Base-by-base conservation (phyloP, 2,888 invertebrate genomes). In the Thalpophila matura region DNA sequence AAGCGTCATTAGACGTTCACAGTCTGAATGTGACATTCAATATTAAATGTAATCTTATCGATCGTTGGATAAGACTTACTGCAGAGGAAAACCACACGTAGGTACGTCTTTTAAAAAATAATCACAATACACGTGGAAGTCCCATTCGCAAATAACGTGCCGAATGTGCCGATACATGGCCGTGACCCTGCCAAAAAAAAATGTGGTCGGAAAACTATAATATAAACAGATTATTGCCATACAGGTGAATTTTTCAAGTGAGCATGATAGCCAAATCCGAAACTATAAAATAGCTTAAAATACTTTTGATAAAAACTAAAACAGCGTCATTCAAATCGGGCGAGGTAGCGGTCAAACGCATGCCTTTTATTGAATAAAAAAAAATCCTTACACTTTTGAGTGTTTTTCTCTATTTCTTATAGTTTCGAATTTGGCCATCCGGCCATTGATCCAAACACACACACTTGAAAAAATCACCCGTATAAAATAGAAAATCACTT, bases 41-140 rank as follows among this genome's bases (percentile, higher is more conserved):
- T 56, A 46, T 63, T 58, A 22, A 56, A 64, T 57, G 12, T 58
- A 14, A 61, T 61, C 57, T 61, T 59, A 53, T 62, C 26, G 50
- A 56, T 38, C 9, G 24, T 46, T 56, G 12, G 29, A 42, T 12
- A 26, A n/a, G n/a, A n/a, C n/a, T n/a, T n/a, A n/a, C n/a, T n/a
- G 6, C 33, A 43, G 27, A 38, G 12, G n/a, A 50, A 55, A 47
- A 22, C 7, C 1, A 16, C 20, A 20, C 18, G 20, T 42, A n/a
- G n/a, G n/a, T n/a, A n/a, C n/a, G n/a, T n/a, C n/a, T n/a, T 9
- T 40, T 20, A 24, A 22, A 22, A 51, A 33, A 12, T 14, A 26
- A 45, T 27, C 6, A 16, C 12, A 56, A 55, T 63, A 62, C 56
- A 42, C 53, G 53, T 50, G 51, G 51, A 45, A 27, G 29, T 26